Evolutionary conservation across 2,888 invertebrate genomes (phyloP).

Genomic region (Clusia tigrina): DNA sequence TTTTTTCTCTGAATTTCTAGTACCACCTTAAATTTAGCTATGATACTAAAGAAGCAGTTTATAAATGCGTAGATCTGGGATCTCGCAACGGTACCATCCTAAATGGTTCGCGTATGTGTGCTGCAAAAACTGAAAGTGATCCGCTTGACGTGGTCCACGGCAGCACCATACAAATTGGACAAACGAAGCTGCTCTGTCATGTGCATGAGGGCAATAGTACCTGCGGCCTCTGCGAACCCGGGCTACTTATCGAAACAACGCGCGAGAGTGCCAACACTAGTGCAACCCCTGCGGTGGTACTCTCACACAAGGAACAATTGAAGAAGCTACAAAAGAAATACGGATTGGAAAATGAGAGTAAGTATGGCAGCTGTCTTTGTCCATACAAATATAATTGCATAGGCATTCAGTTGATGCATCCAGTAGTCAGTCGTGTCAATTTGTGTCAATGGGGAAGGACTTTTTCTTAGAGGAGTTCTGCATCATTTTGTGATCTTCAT

Average conservation of each 20-base stretch:
- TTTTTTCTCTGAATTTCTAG: too few relatives aligned
- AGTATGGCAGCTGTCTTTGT: slow-evolving; percentile 24
- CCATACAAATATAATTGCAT: background rate
- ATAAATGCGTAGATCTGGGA: slow-evolving; percentile 79
- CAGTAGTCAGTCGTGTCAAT: too few relatives aligned
- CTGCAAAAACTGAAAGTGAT: slow-evolving; percentile 74
- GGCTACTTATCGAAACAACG: slow-evolving; percentile 69
- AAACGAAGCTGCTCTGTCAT: slow-evolving; percentile 81
- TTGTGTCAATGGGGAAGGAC: too few relatives aligned
- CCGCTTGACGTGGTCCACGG: slow-evolving; percentile 72
- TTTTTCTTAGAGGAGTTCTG: too few relatives aligned
- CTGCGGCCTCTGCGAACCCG: slow-evolving; percentile 94
- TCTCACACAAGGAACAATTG: slow-evolving; percentile 60
- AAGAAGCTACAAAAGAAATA: slow-evolving; percentile 63
- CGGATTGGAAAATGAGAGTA: slow-evolving; percentile 63
- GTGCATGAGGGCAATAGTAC: slow-evolving; percentile 88
- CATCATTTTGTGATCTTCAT: too few relatives aligned
- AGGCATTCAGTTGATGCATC: background rate
- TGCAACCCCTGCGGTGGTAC: slow-evolving; percentile 30
- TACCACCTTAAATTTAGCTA: slow-evolving; percentile 78
- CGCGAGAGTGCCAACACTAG: slow-evolving; percentile 28
- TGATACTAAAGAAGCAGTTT: slow-evolving; percentile 69
- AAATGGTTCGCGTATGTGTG: slow-evolving; percentile 78
- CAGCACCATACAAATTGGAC: slow-evolving; percentile 71
- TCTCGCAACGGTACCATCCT: slow-evolving; percentile 88